Evolutionary conservation across 2,888 invertebrate species (phyloP).

Genomic region (Piscicola geometra): DNA sequence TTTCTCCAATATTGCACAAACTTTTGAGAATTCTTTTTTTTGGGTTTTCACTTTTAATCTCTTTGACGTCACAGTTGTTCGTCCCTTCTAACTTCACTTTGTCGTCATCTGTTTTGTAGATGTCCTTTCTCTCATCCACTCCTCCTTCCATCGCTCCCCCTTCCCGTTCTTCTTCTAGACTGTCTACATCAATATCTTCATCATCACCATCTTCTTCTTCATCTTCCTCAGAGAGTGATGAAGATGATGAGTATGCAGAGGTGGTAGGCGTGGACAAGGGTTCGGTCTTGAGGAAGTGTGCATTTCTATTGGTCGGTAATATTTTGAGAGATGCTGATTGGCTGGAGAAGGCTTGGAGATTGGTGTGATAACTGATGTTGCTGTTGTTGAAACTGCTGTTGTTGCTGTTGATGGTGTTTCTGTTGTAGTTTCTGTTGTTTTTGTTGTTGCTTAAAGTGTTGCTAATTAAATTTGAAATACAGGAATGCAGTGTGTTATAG

Average conservation of each 20-base stretch:
- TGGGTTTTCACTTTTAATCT: background rate
- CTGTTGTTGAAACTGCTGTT: too few relatives aligned
- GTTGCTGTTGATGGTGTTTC: too few relatives aligned
- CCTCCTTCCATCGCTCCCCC: background rate
- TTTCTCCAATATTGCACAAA: background rate
- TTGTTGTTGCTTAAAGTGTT: too few relatives aligned
- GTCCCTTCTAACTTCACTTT: too few relatives aligned
- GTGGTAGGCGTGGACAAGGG: constrained; percentile 3
- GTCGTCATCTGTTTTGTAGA: background rate
- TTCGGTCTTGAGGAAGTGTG: background rate
- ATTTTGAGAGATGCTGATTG: background rate
- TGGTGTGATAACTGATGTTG: too few relatives aligned
- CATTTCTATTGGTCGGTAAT: background rate
- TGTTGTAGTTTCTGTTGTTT: too few relatives aligned
- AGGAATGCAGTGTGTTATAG: too few relatives aligned
- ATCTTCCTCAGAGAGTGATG: background rate
- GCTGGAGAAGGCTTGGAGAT: background rate
- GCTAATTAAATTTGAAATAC: too few relatives aligned
- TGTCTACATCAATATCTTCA: constrained; percentile 6
- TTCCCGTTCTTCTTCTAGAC: constrained; percentile 1
- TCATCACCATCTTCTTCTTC: background rate
- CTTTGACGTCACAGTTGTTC: too few relatives aligned
- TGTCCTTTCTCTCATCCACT: background rate
- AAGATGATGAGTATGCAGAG: constrained; percentile 1
- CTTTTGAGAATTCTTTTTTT: background rate